Conservation (phyloP, 2,888 invertebrate genomes). For the Carpatolechia fugitivella region DNA sequence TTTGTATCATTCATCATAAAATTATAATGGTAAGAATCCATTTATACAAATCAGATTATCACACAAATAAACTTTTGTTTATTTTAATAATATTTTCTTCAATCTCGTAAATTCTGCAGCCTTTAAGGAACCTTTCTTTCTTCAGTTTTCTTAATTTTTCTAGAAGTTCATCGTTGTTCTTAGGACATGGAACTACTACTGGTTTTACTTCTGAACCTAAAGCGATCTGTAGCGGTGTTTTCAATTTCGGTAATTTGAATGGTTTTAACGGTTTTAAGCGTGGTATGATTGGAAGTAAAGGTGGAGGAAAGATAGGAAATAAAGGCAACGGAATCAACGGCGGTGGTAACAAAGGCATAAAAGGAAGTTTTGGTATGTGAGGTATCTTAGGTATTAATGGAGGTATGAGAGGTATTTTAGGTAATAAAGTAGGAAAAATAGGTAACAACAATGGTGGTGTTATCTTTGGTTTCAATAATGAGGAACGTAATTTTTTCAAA, state of each 20-base stretch:
- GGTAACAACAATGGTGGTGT: conserved; percentile 15
- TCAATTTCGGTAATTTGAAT: not conserved
- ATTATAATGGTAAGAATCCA: no score
- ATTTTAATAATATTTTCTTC: no score
- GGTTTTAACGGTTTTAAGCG: not conserved
- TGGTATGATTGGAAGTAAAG: conserved; percentile 12
- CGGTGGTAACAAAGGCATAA: not conserved
- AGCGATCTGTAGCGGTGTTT: not conserved
- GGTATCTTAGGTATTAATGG: conserved; percentile 27
- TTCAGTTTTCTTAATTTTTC: no score
- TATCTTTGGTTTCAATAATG: not conserved
- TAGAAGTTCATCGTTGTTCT: no score
- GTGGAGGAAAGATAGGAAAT: conserved; percentile 22
- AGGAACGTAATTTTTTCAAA: conserved; percentile 20
- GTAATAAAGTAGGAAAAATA: conserved; percentile 22
- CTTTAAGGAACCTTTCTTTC: no score
- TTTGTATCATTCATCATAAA: no score
- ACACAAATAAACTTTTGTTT: no score
- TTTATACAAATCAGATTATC: no score
- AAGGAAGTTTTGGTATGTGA: not conserved
- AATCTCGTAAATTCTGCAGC: no score
- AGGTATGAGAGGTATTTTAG: conserved; percentile 25
- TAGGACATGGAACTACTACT: no score
- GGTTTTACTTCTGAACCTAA: no score
- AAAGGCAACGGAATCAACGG: conserved; percentile 21